Conservation (phyloP, 2,888 invertebrate species). For the Pristionchus arcanus region DNA sequence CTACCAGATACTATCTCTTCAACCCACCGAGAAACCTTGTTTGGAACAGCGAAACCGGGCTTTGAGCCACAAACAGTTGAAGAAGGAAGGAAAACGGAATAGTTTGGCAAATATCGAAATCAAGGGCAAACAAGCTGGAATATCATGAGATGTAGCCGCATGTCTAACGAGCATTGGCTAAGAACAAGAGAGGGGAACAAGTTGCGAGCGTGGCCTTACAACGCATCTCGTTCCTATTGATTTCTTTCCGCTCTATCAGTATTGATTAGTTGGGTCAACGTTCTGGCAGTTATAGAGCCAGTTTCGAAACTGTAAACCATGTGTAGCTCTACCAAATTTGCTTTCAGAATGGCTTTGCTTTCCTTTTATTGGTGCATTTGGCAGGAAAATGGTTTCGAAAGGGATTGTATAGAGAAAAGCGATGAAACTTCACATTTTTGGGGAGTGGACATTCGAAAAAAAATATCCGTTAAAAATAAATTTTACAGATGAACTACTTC, state of each 20-base stretch:
- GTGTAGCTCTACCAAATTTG: not conserved
- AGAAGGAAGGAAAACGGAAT: no score
- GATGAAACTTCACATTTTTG: not conserved
- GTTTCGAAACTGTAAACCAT: not conserved
- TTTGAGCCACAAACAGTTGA: no score
- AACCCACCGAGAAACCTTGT: no score
- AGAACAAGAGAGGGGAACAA: not conserved
- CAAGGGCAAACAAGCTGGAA: no score
- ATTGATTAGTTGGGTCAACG: not conserved
- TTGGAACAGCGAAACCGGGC: no score
- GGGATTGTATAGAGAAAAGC: not conserved
- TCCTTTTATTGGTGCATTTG: not conserved
- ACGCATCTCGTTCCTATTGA: no score
- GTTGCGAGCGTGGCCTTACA: not conserved
- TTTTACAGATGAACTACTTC: constrained; percentile 5
- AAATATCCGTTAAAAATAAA: not conserved
- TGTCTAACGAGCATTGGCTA: not conserved
- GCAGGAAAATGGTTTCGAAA: not conserved
- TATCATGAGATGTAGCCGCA: no score
- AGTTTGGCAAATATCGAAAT: no score
- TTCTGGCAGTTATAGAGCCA: no score
- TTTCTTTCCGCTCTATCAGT: not conserved
- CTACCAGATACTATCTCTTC: no score
- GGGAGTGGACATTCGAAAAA: not conserved
- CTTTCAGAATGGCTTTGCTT: not conserved